These are phyloP conservation scores for Smittia sp. DNA, from an alignment of 2,888 invertebrate genomes.

Conservation along the genomic window DNA sequence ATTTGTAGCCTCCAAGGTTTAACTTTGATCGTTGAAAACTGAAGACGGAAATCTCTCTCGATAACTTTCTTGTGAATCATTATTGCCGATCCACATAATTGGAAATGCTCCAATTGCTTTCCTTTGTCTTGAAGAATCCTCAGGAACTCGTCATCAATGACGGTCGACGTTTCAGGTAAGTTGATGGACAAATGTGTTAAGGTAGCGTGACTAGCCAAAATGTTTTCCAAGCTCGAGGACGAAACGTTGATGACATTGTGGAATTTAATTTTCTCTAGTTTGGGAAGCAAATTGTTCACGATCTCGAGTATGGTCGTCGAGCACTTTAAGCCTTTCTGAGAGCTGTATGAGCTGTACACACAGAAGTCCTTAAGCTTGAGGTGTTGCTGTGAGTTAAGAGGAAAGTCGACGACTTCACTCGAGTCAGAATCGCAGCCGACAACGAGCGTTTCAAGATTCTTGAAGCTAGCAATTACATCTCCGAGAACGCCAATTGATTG, in stretches of 20 bases:
- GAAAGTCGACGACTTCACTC: conserved; percentile 25
- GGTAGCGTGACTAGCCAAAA: background rate
- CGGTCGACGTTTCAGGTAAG: too few species aligned
- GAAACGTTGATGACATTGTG: background rate
- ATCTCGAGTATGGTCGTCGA: conserved; percentile 11
- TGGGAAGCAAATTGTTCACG: background rate
- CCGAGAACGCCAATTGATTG: conserved; percentile 32
- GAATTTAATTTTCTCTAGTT: conserved; percentile 11
- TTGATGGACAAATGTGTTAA: conserved; percentile 4
- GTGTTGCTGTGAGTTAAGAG: background rate
- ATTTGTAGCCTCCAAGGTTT: background rate
- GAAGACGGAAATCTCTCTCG: background rate
- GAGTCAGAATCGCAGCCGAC: conserved; percentile 28
- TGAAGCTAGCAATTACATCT: conserved; percentile 1
- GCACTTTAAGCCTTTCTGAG: conserved; percentile 11
- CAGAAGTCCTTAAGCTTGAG: background rate
- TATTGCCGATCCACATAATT: background rate
- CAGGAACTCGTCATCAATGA: background rate
- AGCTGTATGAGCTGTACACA: background rate
- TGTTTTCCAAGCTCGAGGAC: background rate
- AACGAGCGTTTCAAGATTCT: conserved; percentile 15
- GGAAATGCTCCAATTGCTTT: background rate
- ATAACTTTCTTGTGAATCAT: background rate
- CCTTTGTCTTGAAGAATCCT: background rate
- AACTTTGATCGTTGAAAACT: background rate